Conservation (phyloP, 2,113 vertebrate genomes). For the Panthera leo region DNA sequence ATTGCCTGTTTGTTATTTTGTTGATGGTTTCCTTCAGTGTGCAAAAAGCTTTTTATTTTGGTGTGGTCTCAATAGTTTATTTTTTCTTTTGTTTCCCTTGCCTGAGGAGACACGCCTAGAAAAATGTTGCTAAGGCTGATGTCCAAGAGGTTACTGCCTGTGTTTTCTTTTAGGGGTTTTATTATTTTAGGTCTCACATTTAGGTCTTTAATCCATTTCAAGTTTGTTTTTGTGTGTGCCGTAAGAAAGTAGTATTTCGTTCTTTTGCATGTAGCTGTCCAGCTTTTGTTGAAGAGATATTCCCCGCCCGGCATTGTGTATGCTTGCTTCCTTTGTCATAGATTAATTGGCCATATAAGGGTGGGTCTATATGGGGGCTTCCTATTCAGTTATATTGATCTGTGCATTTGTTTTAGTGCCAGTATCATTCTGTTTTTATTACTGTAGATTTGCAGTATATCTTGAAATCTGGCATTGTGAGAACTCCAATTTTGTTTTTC, state of each 20-base stretch:
- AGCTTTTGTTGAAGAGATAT: not conserved
- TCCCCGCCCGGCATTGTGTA: not conserved
- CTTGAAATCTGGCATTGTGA: not conserved
- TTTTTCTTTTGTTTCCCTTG: not conserved
- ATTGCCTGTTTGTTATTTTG: not conserved
- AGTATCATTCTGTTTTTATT: not conserved
- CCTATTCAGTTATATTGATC: not conserved
- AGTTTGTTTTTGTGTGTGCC: not conserved
- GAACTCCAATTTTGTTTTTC: not conserved
- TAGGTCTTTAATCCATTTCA: not conserved
- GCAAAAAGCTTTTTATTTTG: not conserved
- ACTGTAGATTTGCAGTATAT: not conserved
- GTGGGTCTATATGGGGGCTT: not conserved
- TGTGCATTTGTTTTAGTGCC: not conserved
- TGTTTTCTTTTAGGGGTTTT: not conserved
- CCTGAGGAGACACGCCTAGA: not conserved
- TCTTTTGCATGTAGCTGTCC: not conserved
- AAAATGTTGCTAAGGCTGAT: not conserved
- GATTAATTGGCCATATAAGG: not conserved
- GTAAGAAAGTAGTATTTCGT: not conserved
- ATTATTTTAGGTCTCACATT: not conserved
- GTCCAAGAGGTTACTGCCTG: not conserved
- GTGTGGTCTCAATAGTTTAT: not conserved
- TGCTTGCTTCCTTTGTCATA: not conserved
- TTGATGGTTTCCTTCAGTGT: not conserved